Base-by-base conservation (phyloP, 1,140 invertebrate species). In the Drosophila ogumai region DNA sequence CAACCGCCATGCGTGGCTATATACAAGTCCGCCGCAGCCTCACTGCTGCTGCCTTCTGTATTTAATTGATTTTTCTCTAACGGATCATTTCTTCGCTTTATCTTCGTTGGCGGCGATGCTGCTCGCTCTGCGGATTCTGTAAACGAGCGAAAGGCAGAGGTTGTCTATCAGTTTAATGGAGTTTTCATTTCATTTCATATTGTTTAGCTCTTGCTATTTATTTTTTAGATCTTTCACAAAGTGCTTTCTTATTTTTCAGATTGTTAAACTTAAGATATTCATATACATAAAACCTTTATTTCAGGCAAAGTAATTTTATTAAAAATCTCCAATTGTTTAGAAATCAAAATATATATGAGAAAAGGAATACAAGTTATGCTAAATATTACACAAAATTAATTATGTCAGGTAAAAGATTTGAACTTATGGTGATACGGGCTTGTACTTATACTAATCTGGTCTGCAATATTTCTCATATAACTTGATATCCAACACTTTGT, bases 1-100 rank as follows among this genome's bases (percentile, higher is more conserved):
- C 80, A 84, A 65, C 87, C 87, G 75, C 87, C 87, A 64, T 91
- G 87, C 65, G 87, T 82, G 81, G 74, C 74, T 75, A 90, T 81
- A 78, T 69, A 90, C 71, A 90, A 72, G 71, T 90, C 71, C 40
- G 81, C 74, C 40, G 76, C 84, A 73, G 60, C 68, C 63, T 60
- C 65, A 32, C 43, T 58, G 49, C 64, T 47, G 32, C 52, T 71
- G 44, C 64, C 25, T 61, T 67, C 56, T 32, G 73, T 57, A 54
- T 78, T 66, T 64, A 52, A 49, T 57, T 61, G 59, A 41, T 38
- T 80, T 69, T 77, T 64, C 63, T 58, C 44, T 64, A 68, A 41
- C 61, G 77, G 54, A 44, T 84, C 52, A 66, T 66, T 73, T 60
- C 54, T 34, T 50, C 57, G 52, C 32, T 34, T 80, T 43, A 56